A percentile compares a stretch with the other conserved stretches of the same genome.
Evolutionary conservation across 2,113 vertebrate species (phyloP).

Genomic region (Perca schrenkii): DNA sequence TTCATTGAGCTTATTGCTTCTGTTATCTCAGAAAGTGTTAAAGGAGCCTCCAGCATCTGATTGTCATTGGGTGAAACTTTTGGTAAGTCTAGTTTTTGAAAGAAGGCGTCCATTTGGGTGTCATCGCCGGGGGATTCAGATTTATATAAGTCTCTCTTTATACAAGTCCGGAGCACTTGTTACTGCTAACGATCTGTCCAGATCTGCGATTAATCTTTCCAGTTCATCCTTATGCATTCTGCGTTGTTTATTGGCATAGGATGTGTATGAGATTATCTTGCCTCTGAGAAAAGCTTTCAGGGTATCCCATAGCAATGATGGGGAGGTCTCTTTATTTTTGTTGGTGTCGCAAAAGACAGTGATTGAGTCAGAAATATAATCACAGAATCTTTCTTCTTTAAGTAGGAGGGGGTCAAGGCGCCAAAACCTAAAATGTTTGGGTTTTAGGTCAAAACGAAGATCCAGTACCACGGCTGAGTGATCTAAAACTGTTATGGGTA

Average conservation of each 20-base stretch:
- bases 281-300: slow-evolving; percentile 1
- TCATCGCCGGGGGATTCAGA: no score
- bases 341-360: not conserved
- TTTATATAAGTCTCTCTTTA: no score
- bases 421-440: not conserved
- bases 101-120: no score
- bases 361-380: not conserved
- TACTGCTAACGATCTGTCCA: not conserved
- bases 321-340: not conserved
- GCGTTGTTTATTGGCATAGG: not conserved
- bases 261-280: not conserved
- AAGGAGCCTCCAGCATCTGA: no score
- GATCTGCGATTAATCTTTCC: not conserved
- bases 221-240: not conserved
- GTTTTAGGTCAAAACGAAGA: not conserved
- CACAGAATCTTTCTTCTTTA: not conserved
- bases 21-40: no score
- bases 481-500: no score
- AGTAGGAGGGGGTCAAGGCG: not conserved
- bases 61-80: no score
- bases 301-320: not conserved
- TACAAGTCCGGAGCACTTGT: not conserved
- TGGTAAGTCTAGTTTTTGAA: no score
- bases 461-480: no score
- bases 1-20: no score